phyloP scores from a whole-genome alignment of 92 coral and sea anemone species.

The Virgularia gustaviana region DNA sequence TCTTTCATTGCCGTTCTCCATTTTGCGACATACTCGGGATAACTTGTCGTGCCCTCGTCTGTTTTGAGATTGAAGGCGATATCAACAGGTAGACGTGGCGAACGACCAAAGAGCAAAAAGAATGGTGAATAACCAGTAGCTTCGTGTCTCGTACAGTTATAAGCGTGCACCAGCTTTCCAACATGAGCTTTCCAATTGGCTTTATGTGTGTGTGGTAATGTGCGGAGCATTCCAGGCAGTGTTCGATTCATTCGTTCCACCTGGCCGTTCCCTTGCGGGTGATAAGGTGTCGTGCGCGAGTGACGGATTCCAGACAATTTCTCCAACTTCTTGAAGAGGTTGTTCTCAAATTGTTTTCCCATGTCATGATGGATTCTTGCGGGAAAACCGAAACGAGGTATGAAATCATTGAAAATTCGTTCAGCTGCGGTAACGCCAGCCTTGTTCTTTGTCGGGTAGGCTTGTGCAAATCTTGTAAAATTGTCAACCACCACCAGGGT shows the following conservation, averaged over 20 bases:
- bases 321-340: background rate
- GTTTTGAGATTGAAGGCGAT: background rate
- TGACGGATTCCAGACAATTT: background rate
- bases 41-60: background rate
- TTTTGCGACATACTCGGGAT: conserved; percentile 13
- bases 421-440: conserved; percentile 1
- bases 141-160: background rate
- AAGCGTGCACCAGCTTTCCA: background rate
- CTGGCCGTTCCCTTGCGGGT: background rate
- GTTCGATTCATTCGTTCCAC: conserved; percentile 1
- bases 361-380: too few species aligned
- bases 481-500: background rate
- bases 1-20: conserved; percentile 12
- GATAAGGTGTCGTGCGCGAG: too few species aligned
- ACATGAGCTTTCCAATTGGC: conserved; percentile 4
- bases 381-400: too few species aligned
- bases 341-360: too few species aligned
- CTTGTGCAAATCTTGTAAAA: background rate
- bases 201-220: background rate
- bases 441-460: background rate
- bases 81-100: background rate
- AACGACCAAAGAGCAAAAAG: background rate
- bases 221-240: background rate
- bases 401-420: background rate
- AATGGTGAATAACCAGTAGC: background rate